These are phyloP conservation scores for Pyralis farinalis DNA, from an alignment of 2,888 invertebrate species.

Conservation along the genomic window DNA sequence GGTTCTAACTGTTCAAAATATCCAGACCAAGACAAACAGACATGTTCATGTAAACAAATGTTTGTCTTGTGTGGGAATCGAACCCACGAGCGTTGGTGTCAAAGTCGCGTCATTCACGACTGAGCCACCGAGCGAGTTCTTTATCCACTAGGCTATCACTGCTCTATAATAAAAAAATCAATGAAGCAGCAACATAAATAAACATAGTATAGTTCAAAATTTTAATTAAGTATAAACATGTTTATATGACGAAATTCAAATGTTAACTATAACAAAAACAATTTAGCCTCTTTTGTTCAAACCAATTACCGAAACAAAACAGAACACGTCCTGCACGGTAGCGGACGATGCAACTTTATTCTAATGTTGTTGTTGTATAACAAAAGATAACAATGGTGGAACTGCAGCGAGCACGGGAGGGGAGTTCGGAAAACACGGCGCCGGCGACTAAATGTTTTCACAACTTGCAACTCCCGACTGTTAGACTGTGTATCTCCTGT, in stretches of 20 bases:
- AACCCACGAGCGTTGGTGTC: no score
- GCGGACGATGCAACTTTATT: constrained; percentile 31
- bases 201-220: no score
- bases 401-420: constrained; percentile 29
- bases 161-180: no score
- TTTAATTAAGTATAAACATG: no score
- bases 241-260: neutral
- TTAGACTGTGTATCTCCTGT: neutral
- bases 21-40: no score
- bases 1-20: no score
- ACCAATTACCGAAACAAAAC: constrained; percentile 13
- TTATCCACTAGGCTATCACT: no score
- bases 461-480: constrained; percentile 24
- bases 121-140: no score
- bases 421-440: constrained; percentile 45
- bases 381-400: constrained; percentile 41
- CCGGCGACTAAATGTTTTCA: constrained; percentile 37
- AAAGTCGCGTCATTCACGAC: no score
- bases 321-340: constrained; percentile 13
- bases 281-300: neutral
- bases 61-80: no score
- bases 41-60: no score
- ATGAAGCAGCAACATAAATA: no score
- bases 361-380: constrained; percentile 45
- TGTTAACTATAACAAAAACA: neutral